Conservation (phyloP, 2,888 invertebrate genomes). For the Notodonta dromedarius region DNA sequence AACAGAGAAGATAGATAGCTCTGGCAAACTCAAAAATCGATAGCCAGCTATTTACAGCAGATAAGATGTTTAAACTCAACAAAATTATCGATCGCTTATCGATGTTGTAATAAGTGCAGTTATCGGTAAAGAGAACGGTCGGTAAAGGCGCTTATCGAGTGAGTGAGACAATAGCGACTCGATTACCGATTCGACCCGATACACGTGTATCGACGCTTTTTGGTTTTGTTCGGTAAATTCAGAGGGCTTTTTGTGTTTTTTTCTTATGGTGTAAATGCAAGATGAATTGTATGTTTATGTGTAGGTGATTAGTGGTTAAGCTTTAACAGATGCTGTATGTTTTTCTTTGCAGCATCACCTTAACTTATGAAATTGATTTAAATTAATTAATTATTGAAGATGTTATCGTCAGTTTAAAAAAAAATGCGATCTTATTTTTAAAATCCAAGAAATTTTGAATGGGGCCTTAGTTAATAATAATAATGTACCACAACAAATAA, state of each 20-base stretch:
- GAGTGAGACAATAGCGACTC: conserved; percentile 20
- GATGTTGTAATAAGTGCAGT: conserved; percentile 48
- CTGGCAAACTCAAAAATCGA: conserved; percentile 23
- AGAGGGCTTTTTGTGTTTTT: neutral
- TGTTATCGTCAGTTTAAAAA: too few relatives aligned
- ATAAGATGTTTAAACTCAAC: conserved; percentile 49
- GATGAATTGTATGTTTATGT: too few relatives aligned
- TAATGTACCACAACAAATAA: too few relatives aligned
- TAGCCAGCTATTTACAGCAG: conserved; percentile 40
- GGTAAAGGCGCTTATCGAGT: conserved; percentile 22
- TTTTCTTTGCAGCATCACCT: too few relatives aligned
- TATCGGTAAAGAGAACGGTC: conserved; percentile 38
- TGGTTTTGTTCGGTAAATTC: conserved; percentile 15
- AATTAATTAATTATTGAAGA: too few relatives aligned
- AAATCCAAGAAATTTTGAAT: too few relatives aligned
- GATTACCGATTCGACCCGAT: conserved; percentile 28
- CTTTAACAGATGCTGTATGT: too few relatives aligned
- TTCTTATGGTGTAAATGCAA: neutral
- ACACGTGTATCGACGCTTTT: conserved; percentile 19
- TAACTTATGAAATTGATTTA: too few relatives aligned
- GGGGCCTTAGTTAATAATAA: too few relatives aligned
- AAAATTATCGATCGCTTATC: conserved; percentile 53
- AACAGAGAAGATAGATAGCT: conserved; percentile 20
- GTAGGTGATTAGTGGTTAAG: too few relatives aligned
- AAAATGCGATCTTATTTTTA: too few relatives aligned